Conservation (phyloP, 2,888 invertebrate species). For the Opisthograptis luteolata region DNA sequence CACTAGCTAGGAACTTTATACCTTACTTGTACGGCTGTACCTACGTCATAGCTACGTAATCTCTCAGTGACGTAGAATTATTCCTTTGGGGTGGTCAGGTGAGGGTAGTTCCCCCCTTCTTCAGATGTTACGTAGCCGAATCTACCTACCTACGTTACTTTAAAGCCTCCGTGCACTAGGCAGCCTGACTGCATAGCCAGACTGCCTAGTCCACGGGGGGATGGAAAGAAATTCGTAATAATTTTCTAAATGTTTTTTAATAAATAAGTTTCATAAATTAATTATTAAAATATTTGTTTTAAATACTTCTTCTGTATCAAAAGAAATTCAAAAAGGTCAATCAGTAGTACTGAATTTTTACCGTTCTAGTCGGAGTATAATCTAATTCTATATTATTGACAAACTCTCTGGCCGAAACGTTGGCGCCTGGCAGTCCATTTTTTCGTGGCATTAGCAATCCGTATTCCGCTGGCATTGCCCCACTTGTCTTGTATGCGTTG, state of each 20-base stretch:
- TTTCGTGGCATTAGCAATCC: neutral
- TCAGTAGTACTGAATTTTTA: slow-evolving; percentile 15
- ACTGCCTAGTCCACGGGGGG: too few relatives aligned
- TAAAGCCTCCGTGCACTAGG: too few relatives aligned
- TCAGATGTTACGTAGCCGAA: too few relatives aligned
- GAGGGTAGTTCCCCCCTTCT: too few relatives aligned
- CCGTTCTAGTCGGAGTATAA: slow-evolving; percentile 3
- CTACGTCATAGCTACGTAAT: neutral
- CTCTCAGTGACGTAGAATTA: neutral
- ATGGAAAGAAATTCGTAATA: too few relatives aligned
- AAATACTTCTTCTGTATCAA: too few relatives aligned
- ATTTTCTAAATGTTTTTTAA: neutral
- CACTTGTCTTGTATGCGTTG: slow-evolving; percentile 35
- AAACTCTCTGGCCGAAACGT: slow-evolving; percentile 7
- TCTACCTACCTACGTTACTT: too few relatives aligned
- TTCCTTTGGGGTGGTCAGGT: too few relatives aligned
- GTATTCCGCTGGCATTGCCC: slow-evolving; percentile 7
- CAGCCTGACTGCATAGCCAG: too few relatives aligned
- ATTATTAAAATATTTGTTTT: neutral
- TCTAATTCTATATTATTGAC: neutral
- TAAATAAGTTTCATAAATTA: neutral
- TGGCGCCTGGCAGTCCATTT: slow-evolving; percentile 11
- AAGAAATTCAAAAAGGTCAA: too few relatives aligned
- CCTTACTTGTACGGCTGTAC: too few relatives aligned
- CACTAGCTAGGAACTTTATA: too few relatives aligned